phyloP scores from a whole-genome alignment of 2,797 vertebrate genomes.

The Sylvia borin region DNA sequence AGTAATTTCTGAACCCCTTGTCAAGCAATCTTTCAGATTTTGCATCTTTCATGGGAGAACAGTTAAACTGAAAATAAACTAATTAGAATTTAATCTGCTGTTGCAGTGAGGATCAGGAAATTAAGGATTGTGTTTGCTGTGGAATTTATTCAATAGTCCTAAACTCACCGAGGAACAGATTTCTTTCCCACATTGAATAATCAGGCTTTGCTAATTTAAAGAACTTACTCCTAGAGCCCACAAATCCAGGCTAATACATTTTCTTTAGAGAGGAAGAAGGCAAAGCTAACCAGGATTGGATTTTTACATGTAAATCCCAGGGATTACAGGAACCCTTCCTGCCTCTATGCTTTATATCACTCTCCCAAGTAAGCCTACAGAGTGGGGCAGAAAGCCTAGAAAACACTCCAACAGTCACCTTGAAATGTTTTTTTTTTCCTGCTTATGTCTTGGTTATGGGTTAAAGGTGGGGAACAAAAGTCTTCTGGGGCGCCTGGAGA shows the following conservation, averaged over 20 bases:
- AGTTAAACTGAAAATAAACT: conserved; percentile 7
- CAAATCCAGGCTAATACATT: neutral
- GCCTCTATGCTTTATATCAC: neutral
- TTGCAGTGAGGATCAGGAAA: neutral
- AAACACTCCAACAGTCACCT: neutral
- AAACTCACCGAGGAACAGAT: neutral
- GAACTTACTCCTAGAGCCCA: neutral
- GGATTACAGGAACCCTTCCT: neutral
- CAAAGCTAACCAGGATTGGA: neutral
- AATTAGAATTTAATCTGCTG: neutral
- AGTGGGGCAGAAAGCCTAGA: neutral
- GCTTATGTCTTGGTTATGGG: neutral
- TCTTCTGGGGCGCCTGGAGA: neutral
- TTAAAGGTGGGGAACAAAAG: neutral
- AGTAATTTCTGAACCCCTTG: neutral
- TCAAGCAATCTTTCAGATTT: neutral
- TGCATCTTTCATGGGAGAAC: neutral
- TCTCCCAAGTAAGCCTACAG: neutral
- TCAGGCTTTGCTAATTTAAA: neutral
- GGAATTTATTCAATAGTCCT: neutral
- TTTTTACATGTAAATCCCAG: neutral
- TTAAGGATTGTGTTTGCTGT: neutral
- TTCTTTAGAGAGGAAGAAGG: neutral
- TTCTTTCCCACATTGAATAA: neutral
- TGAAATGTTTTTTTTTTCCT: neutral